Percentiles rank a stretch among this genome's conserved stretches.
Conservation (phyloP, 2,113 vertebrate species). For the Manacus vitellinus region DNA sequence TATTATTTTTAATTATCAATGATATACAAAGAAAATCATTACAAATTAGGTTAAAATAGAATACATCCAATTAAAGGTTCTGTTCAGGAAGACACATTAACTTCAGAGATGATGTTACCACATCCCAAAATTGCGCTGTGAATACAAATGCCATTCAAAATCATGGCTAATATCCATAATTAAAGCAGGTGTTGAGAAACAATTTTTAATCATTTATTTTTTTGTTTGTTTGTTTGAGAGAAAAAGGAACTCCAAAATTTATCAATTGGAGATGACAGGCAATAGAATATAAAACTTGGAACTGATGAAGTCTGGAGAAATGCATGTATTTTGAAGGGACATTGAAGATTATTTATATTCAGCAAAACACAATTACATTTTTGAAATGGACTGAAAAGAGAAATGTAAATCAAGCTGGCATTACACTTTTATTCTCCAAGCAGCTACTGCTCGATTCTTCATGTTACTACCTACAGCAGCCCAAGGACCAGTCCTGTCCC, state of each 20-base stretch:
- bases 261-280: background rate
- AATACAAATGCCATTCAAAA: background rate
- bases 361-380: background rate
- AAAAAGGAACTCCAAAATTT: background rate
- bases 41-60: background rate
- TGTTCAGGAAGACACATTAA: background rate
- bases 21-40: background rate
- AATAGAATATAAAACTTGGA: background rate
- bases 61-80: background rate
- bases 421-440: background rate
- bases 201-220: background rate
- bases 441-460: background rate
- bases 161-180: constrained; percentile 14
- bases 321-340: background rate
- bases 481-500: background rate
- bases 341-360: background rate
- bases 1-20: background rate
- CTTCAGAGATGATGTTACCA: background rate
- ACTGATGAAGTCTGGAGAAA: background rate
- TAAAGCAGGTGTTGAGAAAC: background rate
- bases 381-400: background rate
- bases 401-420: background rate
- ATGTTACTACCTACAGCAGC: background rate
- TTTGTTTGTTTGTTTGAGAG: background rate
- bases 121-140: background rate